Evolutionary conservation across 2,797 vertebrate genomes (phyloP), one percentile per base, ranked within the genome.

Genomic region (Pristis pectinata): DNA sequence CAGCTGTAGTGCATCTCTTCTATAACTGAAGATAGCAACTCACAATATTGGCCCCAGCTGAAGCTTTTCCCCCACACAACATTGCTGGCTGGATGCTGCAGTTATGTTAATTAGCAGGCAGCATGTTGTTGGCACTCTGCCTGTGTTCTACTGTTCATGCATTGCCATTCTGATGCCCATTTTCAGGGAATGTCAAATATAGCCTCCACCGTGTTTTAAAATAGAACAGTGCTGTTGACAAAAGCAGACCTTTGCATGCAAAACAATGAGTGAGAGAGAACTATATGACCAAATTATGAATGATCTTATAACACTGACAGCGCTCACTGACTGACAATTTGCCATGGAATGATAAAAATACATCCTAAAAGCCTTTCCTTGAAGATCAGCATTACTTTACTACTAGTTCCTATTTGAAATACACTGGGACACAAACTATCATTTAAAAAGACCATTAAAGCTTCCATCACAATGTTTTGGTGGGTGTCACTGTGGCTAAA

Each of bases 401-500:
- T 94, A 94, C 70, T 70, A 94, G 44, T 49, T 74, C 49, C 30
- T 94, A 70, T 49, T 70, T 76, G 92, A 94, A 93, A 53, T 30
- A 70, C n/a, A 49, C 70, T 44, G 37, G 72, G 41, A 93, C 70
- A 76, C 30, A 76, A 74, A 76, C 37, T 76, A 24, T 76, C 72
- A 94, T 30, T 93, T 94, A 76, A 76, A 76, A 76, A 53, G 92
- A 74, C 67, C 27, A 94, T 94, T 94, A 76, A 34, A 93, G 92
- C 92, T 93, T 93, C 67, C 92, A 93, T 74, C 70, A 93, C 27
- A 93, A 76, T 44, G 27, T 74, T 94, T 94, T 53, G 96, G 95
- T 96, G 13, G 70, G 30, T 96, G 96, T 97, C 96, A 95, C 97
- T 97, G 97, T 97, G 97, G 96, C 96, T 95, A 96, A 96, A 96